A percentile compares a stretch with the other conserved stretches of the same genome.
These are phyloP conservation scores for Hemiprocne comata DNA, from an alignment of 2,113 vertebrate species.

Conservation along the genomic window DNA sequence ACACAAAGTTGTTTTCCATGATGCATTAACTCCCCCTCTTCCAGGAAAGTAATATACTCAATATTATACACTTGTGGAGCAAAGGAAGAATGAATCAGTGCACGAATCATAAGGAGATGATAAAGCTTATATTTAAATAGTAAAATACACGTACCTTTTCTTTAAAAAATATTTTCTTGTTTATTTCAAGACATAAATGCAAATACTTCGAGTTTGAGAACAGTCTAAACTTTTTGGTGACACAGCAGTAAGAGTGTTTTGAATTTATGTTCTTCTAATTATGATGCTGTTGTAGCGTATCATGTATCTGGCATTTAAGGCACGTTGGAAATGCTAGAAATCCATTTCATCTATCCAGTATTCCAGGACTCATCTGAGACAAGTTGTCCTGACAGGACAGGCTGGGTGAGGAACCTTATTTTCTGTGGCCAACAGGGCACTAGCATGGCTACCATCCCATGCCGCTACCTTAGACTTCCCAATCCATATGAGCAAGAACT, in stretches of 20 bases:
- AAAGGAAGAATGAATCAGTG: neutral
- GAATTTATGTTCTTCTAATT: neutral
- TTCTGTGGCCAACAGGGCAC: neutral
- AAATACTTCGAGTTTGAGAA: neutral
- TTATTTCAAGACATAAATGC: constrained; percentile 18
- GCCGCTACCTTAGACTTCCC: neutral
- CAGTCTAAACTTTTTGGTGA: neutral
- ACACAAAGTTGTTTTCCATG: constrained; percentile 45
- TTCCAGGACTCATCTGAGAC: neutral
- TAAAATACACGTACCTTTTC: neutral
- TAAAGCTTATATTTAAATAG: neutral
- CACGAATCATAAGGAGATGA: neutral
- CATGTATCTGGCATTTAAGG: neutral
- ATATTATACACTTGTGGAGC: neutral
- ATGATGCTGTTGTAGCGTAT: neutral
- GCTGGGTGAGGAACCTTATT: neutral
- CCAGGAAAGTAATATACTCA: constrained; percentile 9
- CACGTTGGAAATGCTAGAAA: neutral
- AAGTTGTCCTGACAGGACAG: neutral
- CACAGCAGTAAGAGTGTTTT: neutral
- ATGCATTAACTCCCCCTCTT: constrained; percentile 46
- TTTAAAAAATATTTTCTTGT: neutral
- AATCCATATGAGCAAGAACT: neutral
- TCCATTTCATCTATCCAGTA: neutral
- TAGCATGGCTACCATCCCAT: neutral